Evolutionary conservation across 1,140 invertebrate genomes (phyloP), one percentile per base, ranked within the genome.

Genomic region (Paraescarpia echinospica): DNA sequence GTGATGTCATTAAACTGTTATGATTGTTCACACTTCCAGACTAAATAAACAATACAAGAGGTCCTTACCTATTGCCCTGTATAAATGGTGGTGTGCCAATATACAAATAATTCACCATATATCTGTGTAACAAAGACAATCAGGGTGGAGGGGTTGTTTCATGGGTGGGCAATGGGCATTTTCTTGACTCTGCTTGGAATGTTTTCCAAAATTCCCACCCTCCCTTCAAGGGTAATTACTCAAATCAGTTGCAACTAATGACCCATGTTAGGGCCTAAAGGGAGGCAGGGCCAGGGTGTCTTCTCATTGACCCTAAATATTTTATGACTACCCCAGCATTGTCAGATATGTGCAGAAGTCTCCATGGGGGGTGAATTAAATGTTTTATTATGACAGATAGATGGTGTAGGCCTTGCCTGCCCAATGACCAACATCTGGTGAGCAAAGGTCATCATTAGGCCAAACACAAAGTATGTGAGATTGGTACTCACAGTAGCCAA

Each of bases 231-330:
- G 59, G 9, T 18, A 77, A 77, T 77, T 77, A 77, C 59, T 77
- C 59, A 77, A 77, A 77, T 77, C 59, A 77, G 59, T 77, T 77
- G 59, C 59, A 77, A 27, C 59, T 77, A 77, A 77, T 77, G 59
- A 77, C 59, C 59, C 59, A 14, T 77, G 59, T 2, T 77, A 77
- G 59, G 8, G 59, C 22, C 12, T 22, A 12, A 31, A 77, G 59
- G 59, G 59, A 4, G 22, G 59, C 22, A 22, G 59, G 8, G 59
- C 22, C 8, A 27, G 59, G 59, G 59, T 77, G 59, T 77, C 59
- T 77, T 77, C 59, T 77, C 18, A 12, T 77, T 12, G 14, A 27
- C 59, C 59, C 9, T 27, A 27, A 77, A 2, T 77, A 77, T 77
- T 77, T 77, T 77, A 77, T 77, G 59, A 77, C 59, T 77, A 27